Evolutionary conservation across 2,113 vertebrate genomes (phyloP).

Genomic region (Mugil cephalus): DNA sequence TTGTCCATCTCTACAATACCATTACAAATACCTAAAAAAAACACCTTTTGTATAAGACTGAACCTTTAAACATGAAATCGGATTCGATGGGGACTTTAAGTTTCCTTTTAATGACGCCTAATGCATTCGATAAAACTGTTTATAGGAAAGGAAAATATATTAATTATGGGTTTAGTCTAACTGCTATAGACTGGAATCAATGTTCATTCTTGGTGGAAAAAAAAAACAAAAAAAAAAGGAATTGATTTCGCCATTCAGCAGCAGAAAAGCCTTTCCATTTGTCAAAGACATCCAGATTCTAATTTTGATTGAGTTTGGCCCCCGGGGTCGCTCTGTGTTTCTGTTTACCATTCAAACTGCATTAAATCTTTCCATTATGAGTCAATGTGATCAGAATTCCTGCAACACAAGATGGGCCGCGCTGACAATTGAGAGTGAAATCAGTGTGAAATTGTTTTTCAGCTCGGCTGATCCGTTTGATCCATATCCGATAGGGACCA

Average conservation of each 20-base stretch:
- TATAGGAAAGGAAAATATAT: not conserved
- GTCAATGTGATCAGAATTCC: conserved; percentile 81
- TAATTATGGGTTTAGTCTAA: conserved; percentile 1
- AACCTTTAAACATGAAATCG: no score
- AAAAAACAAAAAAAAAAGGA: conserved; percentile 11
- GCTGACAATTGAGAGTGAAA: conserved; percentile 83
- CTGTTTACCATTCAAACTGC: conserved; percentile 80
- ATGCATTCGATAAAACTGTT: no score
- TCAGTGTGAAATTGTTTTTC: conserved; percentile 85
- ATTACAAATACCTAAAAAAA: no score
- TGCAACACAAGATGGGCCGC: conserved; percentile 73
- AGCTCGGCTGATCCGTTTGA: conserved; percentile 83
- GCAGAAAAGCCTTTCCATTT: conserved; percentile 49
- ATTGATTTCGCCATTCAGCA: conserved; percentile 13
- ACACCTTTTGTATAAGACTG: no score
- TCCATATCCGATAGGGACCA: conserved; percentile 80
- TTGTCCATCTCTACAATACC: no score
- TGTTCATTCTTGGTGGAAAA: conserved; percentile 41
- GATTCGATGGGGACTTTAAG: no score
- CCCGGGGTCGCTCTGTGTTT: conserved; percentile 36
- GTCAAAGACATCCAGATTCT: conserved; percentile 50
- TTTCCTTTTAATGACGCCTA: no score
- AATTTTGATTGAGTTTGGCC: conserved; percentile 66
- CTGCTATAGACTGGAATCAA: not conserved
- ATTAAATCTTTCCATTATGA: conserved; percentile 83